phyloP scores from a whole-genome alignment of 2,888 invertebrate genomes.

The Drosophila sordidula region DNA sequence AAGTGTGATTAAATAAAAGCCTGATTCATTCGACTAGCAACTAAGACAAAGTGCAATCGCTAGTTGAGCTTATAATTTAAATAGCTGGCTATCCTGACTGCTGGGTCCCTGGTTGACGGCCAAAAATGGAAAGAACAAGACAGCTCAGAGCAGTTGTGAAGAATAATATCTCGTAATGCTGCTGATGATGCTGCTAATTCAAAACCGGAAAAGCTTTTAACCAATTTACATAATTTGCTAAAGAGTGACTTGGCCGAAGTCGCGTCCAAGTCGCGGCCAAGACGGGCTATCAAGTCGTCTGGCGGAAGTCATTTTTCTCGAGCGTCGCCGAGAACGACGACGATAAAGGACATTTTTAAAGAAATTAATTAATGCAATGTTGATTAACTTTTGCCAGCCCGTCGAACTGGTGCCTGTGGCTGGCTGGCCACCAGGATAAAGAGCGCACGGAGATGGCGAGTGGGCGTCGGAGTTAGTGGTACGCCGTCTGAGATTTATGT shows the following conservation, averaged over 20 bases:
- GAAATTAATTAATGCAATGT: conserved; percentile 84
- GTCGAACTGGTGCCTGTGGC: conserved; percentile 33
- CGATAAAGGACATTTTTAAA: conserved; percentile 70
- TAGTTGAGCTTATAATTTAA: neutral
- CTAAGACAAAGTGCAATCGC: neutral
- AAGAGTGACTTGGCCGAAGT: conserved; percentile 44
- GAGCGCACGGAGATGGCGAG: neutral
- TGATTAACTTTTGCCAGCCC: conserved; percentile 83
- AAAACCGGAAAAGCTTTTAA: conserved; percentile 83
- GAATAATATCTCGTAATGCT: conserved; percentile 62
- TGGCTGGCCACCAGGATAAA: conserved; percentile 31
- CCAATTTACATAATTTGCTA: conserved; percentile 83
- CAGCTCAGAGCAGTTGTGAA: conserved; percentile 52
- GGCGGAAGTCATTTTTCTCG: conserved; percentile 53
- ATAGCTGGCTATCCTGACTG: neutral
- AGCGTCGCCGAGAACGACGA: conserved; percentile 5
- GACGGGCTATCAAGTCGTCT: conserved; percentile 16
- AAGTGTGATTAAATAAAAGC: neutral
- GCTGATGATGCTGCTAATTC: conserved; percentile 80
- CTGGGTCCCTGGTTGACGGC: neutral
- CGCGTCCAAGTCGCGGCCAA: conserved; percentile 25
- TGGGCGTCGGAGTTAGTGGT: conserved; percentile 21
- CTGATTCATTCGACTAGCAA: neutral
- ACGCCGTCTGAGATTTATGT: conserved; percentile 75
- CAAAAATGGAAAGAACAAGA: conserved; percentile 44